Evolutionary conservation across 1,140 invertebrate species (phyloP).

Genomic region (Campoletis sonorensis): DNA sequence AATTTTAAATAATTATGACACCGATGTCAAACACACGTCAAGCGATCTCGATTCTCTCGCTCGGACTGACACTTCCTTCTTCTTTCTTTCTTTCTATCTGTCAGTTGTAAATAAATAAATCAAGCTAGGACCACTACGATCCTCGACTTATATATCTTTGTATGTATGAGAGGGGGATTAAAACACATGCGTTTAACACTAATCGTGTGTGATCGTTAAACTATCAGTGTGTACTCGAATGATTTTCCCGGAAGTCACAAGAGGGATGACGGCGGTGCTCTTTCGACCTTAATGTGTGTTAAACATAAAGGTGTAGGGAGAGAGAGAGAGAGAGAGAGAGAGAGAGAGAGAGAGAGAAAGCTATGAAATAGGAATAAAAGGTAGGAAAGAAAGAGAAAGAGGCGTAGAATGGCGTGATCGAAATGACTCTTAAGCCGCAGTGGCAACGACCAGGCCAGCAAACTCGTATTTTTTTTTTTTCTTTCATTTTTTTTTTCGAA

Average conservation of each 20-base stretch:
- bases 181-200: slow-evolving; percentile 3
- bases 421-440: slow-evolving; percentile 7
- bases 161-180: no score
- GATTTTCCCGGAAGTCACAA: not conserved
- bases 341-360: no score
- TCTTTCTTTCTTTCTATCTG: no score
- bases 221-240: slow-evolving; percentile 15
- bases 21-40: no score
- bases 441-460: slow-evolving; percentile 1
- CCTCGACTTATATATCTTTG: no score
- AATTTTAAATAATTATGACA: no score
- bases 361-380: no score
- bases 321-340: not conserved
- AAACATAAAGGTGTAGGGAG: not conserved
- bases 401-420: slow-evolving; percentile 7
- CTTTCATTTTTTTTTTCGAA: slow-evolving; percentile 6
- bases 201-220: not conserved
- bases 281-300: not conserved
- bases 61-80: no score
- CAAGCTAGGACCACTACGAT: no score
- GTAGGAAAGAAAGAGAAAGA: not conserved
- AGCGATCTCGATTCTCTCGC: no score
- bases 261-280: not conserved
- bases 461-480: slow-evolving; percentile 8
- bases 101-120: no score